Base-by-base conservation (phyloP, 2,888 invertebrate species). In the Scaptomyza cyrtandrae region DNA sequence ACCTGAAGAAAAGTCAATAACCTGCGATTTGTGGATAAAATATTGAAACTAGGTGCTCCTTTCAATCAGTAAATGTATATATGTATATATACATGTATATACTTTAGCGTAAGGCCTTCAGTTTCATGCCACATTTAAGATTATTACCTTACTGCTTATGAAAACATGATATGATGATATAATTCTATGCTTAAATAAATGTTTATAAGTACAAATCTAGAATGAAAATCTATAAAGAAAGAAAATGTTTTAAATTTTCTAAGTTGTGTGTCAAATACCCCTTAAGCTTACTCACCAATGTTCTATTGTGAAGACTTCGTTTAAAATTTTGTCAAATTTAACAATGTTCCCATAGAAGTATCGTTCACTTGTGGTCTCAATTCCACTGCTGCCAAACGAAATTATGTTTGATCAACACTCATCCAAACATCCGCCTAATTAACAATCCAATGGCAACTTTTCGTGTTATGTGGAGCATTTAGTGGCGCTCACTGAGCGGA, bases 381-480 rank as follows among this genome's bases (percentile, higher is more conserved):
- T 57, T 24, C 2, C 7, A 14, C 13, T 13, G 13, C 6, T 44
- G 37, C 11, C 39, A 41, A n/a, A 31, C 31, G 31, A 19, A 31
- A 41, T 50, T 41, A 13, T 50, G 31, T 41, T 39, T 39, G 16
- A 2, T 14, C 46, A 29, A 31, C 24, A 37, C 35, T 35, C 43
- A 39, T 43, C 61, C 11, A 55, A 61, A 56, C 55, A 43, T 53
- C 56, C 63, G 71, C 69, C 57, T 74, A 76, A 69, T 73, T 77
- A 65, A 71, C 69, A 59, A 59, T 61, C 19, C 65, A 67, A 68
- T 46, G 52, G n/a, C 5, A 37, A 49, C 10, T 41, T 1, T 27
- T 11, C 13, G 35, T 24, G 37, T 27, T n/a, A 9, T 60, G 65
- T 63, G 63, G 67, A 29, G 37, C 60, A 58, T 46, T 56, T 48